Evolutionary conservation across 2,113 vertebrate species (phyloP), one percentile per base, ranked within the genome.

Genomic region (Nibea albiflora): DNA sequence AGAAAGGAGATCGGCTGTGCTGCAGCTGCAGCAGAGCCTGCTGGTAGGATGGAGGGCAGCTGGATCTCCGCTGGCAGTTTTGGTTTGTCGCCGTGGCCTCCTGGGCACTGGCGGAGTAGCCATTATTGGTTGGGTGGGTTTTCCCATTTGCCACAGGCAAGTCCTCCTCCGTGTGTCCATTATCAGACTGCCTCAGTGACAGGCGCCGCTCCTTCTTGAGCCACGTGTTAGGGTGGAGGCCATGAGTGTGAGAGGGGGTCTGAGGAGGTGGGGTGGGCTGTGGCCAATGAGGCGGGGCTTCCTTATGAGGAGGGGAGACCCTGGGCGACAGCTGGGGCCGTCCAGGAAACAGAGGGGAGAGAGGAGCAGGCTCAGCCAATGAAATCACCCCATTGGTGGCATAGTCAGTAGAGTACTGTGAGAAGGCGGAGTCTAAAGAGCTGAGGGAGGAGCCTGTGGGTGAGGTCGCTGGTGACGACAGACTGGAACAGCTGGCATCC

Each of bases 381-480:
- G 75, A 92, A 87, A 90, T 86, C 74, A 65, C 46, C 5, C 82
- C 93, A 68, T 95, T 95, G 64, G 95, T 87, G 5, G 92, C 91
- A 20, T 96, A 96, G 80, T 97, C 96, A 5, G 96, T 97, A 74
- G 96, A 97, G 92, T 96, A 97, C 87, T 97, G 96, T n/a, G 96
- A 97, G 86, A 98, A 98, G 89, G 95, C 95, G 42, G 96, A 97
- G 92, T 98, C 96, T 84, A 96, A 88, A 20, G 97, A 98, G 90
- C 97, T 97, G 89, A 97, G 92, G 0, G 97, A 97, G 0, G 96
- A 98, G 80, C 95, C 94, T 0, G 97, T 97, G 0, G 96, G 96
- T 3, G 97, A 98, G 0, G 96, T 97, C 0, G 95, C 96, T 0
- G 96, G 96, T 28, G 97, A 98, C 17, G 97, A 98, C n/a, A 96